phyloP scores from a whole-genome alignment of 2,113 vertebrate species.

The Pelobates fuscus region DNA sequence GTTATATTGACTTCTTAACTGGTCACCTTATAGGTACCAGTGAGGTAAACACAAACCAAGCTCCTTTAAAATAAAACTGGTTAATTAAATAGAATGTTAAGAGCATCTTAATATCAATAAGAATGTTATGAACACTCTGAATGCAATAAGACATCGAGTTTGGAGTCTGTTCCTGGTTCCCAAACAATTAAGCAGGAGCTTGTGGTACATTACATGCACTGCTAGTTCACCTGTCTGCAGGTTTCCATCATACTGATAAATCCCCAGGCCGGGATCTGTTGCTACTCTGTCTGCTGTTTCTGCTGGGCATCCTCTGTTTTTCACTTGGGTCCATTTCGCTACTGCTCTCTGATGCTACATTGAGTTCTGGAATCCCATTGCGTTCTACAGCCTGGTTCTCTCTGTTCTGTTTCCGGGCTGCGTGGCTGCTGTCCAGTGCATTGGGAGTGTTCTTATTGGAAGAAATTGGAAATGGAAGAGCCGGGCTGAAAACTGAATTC shows the following conservation, averaged over 20 bases:
- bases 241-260: conserved; percentile 65
- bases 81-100: no score
- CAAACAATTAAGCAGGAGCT: no score
- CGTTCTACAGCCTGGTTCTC: conserved; percentile 69
- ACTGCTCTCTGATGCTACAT: neutral
- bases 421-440: conserved; percentile 68
- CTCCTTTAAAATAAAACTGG: no score
- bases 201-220: no score
- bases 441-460: conserved; percentile 52
- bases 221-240: no score
- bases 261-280: conserved; percentile 69
- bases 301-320: conserved; percentile 65
- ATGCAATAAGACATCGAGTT: no score
- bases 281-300: conserved; percentile 72
- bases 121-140: no score
- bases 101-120: no score
- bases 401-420: conserved; percentile 74
- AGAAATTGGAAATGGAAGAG: conserved; percentile 66
- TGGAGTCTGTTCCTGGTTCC: neutral
- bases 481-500: conserved; percentile 54
- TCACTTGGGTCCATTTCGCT: conserved; percentile 54
- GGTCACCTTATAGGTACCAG: no score
- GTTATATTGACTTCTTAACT: no score
- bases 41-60: no score
- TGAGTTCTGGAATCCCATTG: conserved; percentile 49